phyloP scores from a whole-genome alignment of 2,888 invertebrate species.

The Rambutsinella grinnellia region DNA sequence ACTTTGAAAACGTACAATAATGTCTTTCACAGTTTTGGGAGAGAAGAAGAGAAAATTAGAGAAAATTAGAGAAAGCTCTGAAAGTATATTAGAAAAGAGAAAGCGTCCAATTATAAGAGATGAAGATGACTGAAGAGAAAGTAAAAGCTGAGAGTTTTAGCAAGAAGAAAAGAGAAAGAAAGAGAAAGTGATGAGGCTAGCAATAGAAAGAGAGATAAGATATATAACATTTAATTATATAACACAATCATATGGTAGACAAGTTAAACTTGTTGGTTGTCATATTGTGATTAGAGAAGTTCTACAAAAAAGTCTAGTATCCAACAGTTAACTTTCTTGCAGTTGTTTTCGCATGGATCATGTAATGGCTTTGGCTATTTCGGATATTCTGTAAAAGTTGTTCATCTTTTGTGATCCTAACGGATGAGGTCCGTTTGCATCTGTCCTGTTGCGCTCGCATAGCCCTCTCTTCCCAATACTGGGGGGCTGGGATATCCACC shows the following conservation, averaged over 20 bases:
- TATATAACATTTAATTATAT: too few relatives aligned
- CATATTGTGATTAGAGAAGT: background rate
- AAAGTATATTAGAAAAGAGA: too few relatives aligned
- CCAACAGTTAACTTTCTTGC: constrained; percentile 57
- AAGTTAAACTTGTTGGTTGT: background rate
- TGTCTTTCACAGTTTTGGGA: too few relatives aligned
- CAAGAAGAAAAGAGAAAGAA: too few relatives aligned
- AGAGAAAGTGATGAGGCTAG: background rate
- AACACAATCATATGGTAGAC: background rate
- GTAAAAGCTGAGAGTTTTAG: too few relatives aligned
- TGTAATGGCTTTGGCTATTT: constrained; percentile 61
- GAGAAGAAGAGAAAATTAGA: too few relatives aligned
- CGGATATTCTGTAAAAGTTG: constrained; percentile 62
- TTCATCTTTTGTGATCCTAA: constrained; percentile 55
- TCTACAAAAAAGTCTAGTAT: constrained; percentile 24
- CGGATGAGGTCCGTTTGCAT: constrained; percentile 50
- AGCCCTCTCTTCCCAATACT: constrained; percentile 65
- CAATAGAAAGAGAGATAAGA: background rate
- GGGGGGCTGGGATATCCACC: constrained; percentile 58
- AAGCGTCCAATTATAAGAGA: too few relatives aligned
- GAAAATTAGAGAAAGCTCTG: too few relatives aligned
- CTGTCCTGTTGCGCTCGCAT: constrained; percentile 63
- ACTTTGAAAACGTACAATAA: too few relatives aligned
- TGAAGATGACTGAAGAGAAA: too few relatives aligned
- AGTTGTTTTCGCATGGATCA: constrained; percentile 64